phyloP scores from a whole-genome alignment of 2,797 vertebrate genomes.

The Callimico goeldii region DNA sequence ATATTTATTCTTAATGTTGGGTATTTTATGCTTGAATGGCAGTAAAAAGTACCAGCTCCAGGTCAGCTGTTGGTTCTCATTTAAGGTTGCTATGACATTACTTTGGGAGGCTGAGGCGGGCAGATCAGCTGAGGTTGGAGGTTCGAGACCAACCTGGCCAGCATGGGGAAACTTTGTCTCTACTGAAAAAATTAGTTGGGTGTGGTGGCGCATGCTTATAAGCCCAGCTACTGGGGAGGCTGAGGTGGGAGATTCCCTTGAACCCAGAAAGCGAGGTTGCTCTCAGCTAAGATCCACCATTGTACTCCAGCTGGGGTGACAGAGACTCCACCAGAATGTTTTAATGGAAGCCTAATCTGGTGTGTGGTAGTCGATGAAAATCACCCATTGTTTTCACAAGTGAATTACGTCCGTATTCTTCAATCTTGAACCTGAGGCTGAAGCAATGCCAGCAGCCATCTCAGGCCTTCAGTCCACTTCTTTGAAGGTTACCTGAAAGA shows the following conservation, averaged over 20 bases:
- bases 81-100: not conserved
- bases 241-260: too few relatives aligned
- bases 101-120: too few relatives aligned
- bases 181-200: too few relatives aligned
- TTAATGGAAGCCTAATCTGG: not conserved
- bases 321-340: not conserved
- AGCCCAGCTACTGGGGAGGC: too few relatives aligned
- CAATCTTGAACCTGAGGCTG: rapidly evolving
- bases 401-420: not conserved
- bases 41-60: not conserved
- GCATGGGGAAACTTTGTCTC: too few relatives aligned
- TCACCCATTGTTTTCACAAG: not conserved
- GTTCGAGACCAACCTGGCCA: too few relatives aligned
- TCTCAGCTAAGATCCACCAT: too few relatives aligned
- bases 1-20: not conserved
- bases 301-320: too few relatives aligned
- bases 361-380: not conserved
- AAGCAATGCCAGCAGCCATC: not conserved
- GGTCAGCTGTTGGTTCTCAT: not conserved
- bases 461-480: not conserved
- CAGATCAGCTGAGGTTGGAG: too few relatives aligned
- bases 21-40: not conserved
- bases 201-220: too few relatives aligned
- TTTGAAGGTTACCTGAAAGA: not conserved
- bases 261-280: too few relatives aligned